Percentiles rank a stretch among this genome's conserved stretches.
These are phyloP conservation scores for Euphydryas editha DNA, from an alignment of 2,888 invertebrate genomes.

Conservation along the genomic window DNA sequence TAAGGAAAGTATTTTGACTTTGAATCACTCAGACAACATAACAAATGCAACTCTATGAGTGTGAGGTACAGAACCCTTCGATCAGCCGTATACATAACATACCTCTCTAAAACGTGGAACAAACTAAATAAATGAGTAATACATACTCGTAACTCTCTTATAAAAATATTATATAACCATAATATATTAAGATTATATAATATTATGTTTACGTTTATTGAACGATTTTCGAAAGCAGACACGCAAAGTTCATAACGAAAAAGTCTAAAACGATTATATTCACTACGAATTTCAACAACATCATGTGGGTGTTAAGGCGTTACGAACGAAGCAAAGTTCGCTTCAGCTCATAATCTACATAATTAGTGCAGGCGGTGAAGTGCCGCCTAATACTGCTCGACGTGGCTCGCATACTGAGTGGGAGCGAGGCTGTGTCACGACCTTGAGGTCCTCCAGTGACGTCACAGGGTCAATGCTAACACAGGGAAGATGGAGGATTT, in stretches of 20 bases:
- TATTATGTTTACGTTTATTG: too few species aligned
- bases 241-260: neutral
- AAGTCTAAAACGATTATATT: neutral
- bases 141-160: too few species aligned
- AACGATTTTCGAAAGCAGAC: neutral
- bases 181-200: too few species aligned
- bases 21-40: too few species aligned
- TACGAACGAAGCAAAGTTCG: neutral
- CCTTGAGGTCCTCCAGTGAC: constrained; percentile 14
- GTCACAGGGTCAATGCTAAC: constrained; percentile 28
- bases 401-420: constrained; percentile 17
- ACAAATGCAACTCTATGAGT: too few species aligned
- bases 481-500: neutral
- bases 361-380: constrained; percentile 2
- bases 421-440: constrained; percentile 21
- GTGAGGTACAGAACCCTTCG: too few species aligned
- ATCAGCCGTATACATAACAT: too few species aligned
- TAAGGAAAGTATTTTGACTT: too few species aligned
- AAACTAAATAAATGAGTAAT: too few species aligned
- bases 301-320: neutral
- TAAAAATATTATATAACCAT: too few species aligned
- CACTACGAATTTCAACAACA: neutral
- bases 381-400: neutral
- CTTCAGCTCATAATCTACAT: constrained; percentile 4
- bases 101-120: too few species aligned